A percentile compares a stretch with the other conserved stretches of the same genome.
Conservation (phyloP, 53 echinoderm and acorn worm genomes). For the Echinometra lucunter region DNA sequence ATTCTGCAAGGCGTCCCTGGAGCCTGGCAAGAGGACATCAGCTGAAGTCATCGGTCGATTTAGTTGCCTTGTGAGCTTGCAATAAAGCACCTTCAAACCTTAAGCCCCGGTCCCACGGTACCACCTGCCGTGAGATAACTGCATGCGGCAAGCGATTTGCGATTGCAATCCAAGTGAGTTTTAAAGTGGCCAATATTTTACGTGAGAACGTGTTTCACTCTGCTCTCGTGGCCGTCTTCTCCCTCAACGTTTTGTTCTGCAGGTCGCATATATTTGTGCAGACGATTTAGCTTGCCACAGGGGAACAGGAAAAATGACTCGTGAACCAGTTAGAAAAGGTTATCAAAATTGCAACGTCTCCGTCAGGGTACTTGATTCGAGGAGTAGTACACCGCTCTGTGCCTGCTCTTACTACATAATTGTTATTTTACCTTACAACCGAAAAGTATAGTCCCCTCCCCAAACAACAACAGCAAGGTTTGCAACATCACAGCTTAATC, state of each 20-base stretch:
- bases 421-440: background rate
- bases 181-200: conserved; percentile 25
- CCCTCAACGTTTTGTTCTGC: background rate
- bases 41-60: conserved; percentile 24
- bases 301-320: background rate
- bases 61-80: background rate
- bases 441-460: too few relatives aligned
- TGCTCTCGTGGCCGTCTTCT: background rate
- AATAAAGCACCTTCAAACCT: background rate
- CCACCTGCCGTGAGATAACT: background rate
- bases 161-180: background rate
- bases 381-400: background rate
- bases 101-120: background rate
- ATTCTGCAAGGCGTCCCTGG: conserved; percentile 33
- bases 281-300: background rate
- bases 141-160: background rate
- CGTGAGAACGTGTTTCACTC: background rate
- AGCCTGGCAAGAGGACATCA: background rate
- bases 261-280: conserved; percentile 26
- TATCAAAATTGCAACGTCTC: conserved; percentile 30
- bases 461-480: too few relatives aligned
- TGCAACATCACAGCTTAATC: too few relatives aligned
- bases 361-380: background rate
- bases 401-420: background rate
- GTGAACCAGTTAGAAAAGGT: conserved; percentile 29